phyloP scores from a whole-genome alignment of 2,888 invertebrate species.

The Rotaria socialis region DNA sequence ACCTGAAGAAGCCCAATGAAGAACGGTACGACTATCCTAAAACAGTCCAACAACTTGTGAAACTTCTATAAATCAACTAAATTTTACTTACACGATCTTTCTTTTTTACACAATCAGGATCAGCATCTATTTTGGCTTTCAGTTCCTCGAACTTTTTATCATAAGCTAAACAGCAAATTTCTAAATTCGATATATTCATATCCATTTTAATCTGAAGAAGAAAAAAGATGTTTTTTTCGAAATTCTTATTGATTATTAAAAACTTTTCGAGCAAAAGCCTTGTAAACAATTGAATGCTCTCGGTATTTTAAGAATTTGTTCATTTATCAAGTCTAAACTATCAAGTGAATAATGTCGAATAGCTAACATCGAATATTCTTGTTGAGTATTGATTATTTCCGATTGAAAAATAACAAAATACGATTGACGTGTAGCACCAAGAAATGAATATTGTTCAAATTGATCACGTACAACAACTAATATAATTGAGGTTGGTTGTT shows the following conservation, averaged over 20 bases:
- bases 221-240: neutral
- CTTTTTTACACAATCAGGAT: neutral
- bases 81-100: neutral
- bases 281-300: neutral
- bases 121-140: neutral
- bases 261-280: neutral
- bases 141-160: neutral
- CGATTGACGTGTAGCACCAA: constrained; percentile 6
- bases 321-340: neutral
- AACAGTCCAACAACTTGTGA: neutral
- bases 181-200: constrained; percentile 16
- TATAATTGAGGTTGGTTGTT: neutral
- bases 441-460: neutral
- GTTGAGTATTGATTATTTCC: neutral
- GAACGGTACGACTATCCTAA: neutral
- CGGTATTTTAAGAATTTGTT: neutral
- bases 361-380: neutral
- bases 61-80: too few species aligned
- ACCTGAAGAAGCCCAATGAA: constrained; percentile 19
- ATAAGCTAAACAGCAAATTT: neutral
- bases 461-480: neutral
- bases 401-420: neutral
- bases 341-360: neutral
- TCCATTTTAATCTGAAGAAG: neutral
- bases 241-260: neutral